Base-by-base conservation (phyloP, 35 echinoderm and acorn worm species). In the Nesometra sesokonis region DNA sequence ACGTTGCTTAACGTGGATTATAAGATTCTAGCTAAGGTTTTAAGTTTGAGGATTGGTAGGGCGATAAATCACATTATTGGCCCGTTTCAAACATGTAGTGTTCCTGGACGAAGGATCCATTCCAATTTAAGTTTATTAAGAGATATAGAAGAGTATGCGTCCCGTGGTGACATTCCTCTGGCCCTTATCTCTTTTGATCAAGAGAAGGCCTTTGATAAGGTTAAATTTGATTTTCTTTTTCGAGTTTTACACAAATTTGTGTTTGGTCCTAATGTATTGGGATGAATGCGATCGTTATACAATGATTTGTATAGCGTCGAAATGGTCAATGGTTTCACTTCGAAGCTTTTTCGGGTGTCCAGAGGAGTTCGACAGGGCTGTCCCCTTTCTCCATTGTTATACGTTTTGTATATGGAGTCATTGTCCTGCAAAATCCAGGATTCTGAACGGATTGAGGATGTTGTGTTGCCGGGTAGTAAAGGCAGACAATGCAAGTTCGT, bases 1-100 rank as follows among this genome's bases (percentile, higher is more conserved):
- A 77, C 84, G 32, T 21, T 91, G 21, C 43, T 91, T 7, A 92
- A 92, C 78, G 80, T 87, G 29, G 82, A 92, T 84, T 88, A 88
- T 76, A 92, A 87, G 57, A 92, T 92, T 84, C 34, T 92, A 13
- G 32, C 90, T 0, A 88, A 92, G 33, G 15, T 36, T 17, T 29
- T 88, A 32, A 30, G 46, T 80, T 46, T 85, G 1, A 17, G 91
- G 4, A 31, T 86, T 1, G 77, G 76, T 23, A 80, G 32, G 32
- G 82, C 81, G 30, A 85, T 88, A 77, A 82, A 77, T 15, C 3
- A 27, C 76, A 36, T 93, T 35, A 82, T 89, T n/a, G 23, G 46
- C 32, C 23, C 52, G 0, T 52, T 84, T 21, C 91, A 89, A 82
- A 81, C 83, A 36, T 85, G 86, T 82, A 76, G 27, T 29, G 86